Evolutionary conservation across 2,888 invertebrate species (phyloP).

Genomic region (Mesorhabditis spiculigera): DNA sequence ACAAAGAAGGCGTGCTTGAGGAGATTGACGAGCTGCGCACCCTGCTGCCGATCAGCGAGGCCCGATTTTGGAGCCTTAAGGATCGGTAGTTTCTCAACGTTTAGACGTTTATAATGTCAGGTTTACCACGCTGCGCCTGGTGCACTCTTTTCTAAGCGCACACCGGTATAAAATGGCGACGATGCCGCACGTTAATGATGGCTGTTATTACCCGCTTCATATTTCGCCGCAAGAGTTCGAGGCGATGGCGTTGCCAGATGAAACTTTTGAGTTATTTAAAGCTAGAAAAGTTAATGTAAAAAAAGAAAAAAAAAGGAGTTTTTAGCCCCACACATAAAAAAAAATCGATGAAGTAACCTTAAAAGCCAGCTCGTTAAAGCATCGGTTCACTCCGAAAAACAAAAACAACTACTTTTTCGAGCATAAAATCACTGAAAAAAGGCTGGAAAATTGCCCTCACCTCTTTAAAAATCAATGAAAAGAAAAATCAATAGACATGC

Average conservation of each 20-base stretch:
- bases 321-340: too few relatives aligned
- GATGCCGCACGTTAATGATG: not conserved
- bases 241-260: conserved; percentile 1
- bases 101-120: not conserved
- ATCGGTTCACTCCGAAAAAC: too few relatives aligned
- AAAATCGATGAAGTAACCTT: too few relatives aligned
- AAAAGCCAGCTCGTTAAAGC: too few relatives aligned
- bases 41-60: not conserved
- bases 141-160: not conserved
- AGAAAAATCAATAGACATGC: too few relatives aligned
- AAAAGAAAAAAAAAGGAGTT: too few relatives aligned
- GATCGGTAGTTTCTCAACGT: not conserved
- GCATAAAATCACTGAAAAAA: too few relatives aligned
- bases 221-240: not conserved
- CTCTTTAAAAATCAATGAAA: too few relatives aligned
- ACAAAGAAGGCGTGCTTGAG: too few relatives aligned
- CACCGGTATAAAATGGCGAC: not conserved
- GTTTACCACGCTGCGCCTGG: not conserved
- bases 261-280: not conserved
- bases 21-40: conserved; percentile 1
- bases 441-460: too few relatives aligned
- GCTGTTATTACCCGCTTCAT: not conserved
- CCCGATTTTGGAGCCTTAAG: conserved; percentile 1
- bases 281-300: too few relatives aligned
- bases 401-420: too few relatives aligned